Conservation (phyloP, 2,888 invertebrate species). For the Melinaea menophilus region DNA sequence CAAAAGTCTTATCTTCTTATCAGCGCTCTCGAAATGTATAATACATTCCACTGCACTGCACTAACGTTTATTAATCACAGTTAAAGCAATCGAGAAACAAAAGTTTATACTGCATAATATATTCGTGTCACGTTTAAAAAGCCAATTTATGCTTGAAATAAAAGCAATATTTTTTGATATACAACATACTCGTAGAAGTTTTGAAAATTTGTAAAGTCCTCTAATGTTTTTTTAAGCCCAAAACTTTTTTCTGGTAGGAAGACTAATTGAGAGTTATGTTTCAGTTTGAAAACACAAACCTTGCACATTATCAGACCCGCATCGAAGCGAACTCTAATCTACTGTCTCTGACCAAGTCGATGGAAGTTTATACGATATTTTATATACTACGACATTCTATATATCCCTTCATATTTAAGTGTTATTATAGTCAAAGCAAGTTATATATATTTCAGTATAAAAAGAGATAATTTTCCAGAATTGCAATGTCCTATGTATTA, state of each 20-base stretch:
- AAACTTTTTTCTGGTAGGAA: no score
- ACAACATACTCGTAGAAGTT: no score
- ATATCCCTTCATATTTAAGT: no score
- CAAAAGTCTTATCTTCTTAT: not conserved
- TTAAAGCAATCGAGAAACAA: not conserved
- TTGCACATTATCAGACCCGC: not conserved
- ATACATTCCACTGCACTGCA: not conserved
- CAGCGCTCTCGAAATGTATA: not conserved
- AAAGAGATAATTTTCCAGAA: no score
- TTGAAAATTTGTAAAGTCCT: no score
- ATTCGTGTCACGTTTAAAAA: no score
- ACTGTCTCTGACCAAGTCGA: slow-evolving; percentile 18
- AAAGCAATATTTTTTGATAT: no score
- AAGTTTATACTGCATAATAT: not conserved
- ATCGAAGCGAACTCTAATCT: slow-evolving; percentile 14
- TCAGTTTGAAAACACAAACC: not conserved
- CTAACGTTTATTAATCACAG: not conserved
- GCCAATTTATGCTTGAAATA: no score
- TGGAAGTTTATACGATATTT: slow-evolving; percentile 9
- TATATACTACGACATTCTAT: slow-evolving; percentile 7
- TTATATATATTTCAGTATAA: no score
- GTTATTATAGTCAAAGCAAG: no score
- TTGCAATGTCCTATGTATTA: no score
- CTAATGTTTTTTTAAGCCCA: no score
- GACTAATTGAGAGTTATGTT: not conserved